Conservation (phyloP, 2,113 vertebrate genomes). For the Petrocephalus microphthalmus region DNA sequence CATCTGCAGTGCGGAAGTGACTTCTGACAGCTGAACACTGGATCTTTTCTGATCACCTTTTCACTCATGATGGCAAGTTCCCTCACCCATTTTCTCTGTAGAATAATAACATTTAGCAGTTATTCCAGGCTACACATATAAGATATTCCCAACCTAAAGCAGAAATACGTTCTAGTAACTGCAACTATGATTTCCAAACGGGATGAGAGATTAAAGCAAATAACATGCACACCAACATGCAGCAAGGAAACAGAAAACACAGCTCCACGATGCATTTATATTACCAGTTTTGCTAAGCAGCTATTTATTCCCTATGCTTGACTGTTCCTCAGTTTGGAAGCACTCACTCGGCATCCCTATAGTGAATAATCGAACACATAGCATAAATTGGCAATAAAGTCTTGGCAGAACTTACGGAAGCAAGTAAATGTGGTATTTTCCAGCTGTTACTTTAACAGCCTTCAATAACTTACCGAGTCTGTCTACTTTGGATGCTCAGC, state of each 20-base stretch:
- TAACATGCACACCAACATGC: not conserved
- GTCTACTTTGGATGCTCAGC: not conserved
- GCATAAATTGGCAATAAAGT: slow-evolving; percentile 26
- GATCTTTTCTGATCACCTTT: not conserved
- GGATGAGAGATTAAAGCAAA: not conserved
- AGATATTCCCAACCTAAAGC: not conserved
- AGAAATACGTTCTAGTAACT: not conserved
- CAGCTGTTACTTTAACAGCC: slow-evolving; percentile 29
- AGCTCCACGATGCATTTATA: not conserved
- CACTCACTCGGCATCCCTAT: slow-evolving; percentile 7
- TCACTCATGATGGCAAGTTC: not conserved
- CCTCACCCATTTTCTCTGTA: not conserved
- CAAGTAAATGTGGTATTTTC: slow-evolving; percentile 22
- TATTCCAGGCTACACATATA: not conserved
- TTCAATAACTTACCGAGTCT: slow-evolving; percentile 16
- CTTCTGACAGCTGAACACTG: not conserved
- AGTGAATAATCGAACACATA: slow-evolving; percentile 23
- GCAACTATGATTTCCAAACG: not conserved
- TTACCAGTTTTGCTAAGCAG: slow-evolving; percentile 6
- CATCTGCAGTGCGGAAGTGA: not conserved
- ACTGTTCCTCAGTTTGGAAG: not conserved
- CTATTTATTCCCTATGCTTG: slow-evolving; percentile 4
- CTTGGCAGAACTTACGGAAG: slow-evolving; percentile 22
- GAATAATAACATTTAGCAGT: not conserved
- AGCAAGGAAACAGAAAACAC: not conserved